phyloP scores from a whole-genome alignment of 2,888 invertebrate species.

The Drosophila colorata region DNA sequence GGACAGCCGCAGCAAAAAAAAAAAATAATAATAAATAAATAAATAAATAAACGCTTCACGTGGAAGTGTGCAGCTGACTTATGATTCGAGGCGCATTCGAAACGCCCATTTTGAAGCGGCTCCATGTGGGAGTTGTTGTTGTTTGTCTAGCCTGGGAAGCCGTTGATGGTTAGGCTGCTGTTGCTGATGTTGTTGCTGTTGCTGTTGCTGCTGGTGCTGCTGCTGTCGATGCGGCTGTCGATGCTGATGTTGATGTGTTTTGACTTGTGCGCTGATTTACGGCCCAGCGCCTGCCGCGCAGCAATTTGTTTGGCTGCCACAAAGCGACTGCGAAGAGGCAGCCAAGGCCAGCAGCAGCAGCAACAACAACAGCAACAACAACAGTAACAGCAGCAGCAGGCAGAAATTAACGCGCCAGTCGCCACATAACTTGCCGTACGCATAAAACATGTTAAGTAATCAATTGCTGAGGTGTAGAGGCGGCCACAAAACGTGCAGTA shows the following conservation, averaged over 20 bases:
- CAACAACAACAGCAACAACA: slow-evolving; percentile 23
- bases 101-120: slow-evolving; percentile 52
- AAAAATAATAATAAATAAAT: neutral
- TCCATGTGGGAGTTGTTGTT: slow-evolving; percentile 45
- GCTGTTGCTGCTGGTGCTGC: slow-evolving; percentile 28
- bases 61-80: slow-evolving; percentile 36
- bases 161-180: slow-evolving; percentile 31
- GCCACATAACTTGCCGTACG: slow-evolving; percentile 78
- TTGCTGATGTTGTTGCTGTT: slow-evolving; percentile 28
- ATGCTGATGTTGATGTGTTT: slow-evolving; percentile 71
- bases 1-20: neutral
- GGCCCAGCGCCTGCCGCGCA: slow-evolving; percentile 71
- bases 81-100: slow-evolving; percentile 45
- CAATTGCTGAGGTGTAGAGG: slow-evolving; percentile 73
- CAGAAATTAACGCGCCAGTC: slow-evolving; percentile 77
- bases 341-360: slow-evolving; percentile 8
- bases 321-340: slow-evolving; percentile 17
- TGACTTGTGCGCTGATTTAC: slow-evolving; percentile 77
- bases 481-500: slow-evolving; percentile 26
- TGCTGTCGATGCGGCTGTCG: slow-evolving; percentile 47
- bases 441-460: slow-evolving; percentile 83
- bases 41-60: neutral
- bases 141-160: slow-evolving; percentile 44
- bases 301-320: slow-evolving; percentile 75
- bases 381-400: slow-evolving; percentile 32